Evolutionary conservation across 2,888 invertebrate genomes (phyloP).

Genomic region (Frankliniella fusca): DNA sequence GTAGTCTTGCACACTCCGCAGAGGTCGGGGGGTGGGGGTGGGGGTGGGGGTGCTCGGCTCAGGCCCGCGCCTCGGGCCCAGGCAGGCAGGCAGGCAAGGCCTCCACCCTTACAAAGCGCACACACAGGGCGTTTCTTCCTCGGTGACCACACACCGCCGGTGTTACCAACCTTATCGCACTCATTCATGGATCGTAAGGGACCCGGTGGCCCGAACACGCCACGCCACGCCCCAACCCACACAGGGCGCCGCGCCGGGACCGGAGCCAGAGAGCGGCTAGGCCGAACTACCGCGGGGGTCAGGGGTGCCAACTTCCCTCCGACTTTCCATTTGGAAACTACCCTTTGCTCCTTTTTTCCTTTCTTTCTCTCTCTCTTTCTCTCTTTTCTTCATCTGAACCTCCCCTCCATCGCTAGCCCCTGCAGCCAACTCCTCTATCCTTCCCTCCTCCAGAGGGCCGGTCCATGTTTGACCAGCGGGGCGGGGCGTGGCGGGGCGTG

Average conservation of each 20-base stretch:
- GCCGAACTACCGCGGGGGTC: background rate
- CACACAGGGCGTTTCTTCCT: background rate
- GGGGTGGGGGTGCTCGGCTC: slow-evolving; percentile 55
- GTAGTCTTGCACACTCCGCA: no score
- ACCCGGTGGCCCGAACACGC: background rate
- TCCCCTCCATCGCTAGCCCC: background rate
- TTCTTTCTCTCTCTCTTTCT: background rate
- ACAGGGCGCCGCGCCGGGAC: background rate
- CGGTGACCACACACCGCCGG: background rate
- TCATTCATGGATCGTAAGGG: background rate
- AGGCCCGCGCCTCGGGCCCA: slow-evolving; percentile 51
- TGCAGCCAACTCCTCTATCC: background rate
- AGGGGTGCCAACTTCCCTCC: background rate
- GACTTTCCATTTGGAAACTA: slow-evolving; percentile 8
- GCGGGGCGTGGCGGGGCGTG: background rate
- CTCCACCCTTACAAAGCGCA: background rate
- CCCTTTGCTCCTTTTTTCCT: background rate
- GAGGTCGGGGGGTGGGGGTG: slow-evolving; percentile 47
- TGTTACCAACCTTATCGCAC: slow-evolving; percentile 7
- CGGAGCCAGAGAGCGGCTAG: background rate
- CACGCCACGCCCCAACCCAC: background rate
- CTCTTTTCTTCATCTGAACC: background rate
- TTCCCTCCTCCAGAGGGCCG: background rate
- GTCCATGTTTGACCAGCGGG: background rate
- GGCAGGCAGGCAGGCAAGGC: background rate